These are phyloP conservation scores for Poeciliopsis occidentalis DNA, from an alignment of 2,113 vertebrate genomes.

Conservation along the genomic window DNA sequence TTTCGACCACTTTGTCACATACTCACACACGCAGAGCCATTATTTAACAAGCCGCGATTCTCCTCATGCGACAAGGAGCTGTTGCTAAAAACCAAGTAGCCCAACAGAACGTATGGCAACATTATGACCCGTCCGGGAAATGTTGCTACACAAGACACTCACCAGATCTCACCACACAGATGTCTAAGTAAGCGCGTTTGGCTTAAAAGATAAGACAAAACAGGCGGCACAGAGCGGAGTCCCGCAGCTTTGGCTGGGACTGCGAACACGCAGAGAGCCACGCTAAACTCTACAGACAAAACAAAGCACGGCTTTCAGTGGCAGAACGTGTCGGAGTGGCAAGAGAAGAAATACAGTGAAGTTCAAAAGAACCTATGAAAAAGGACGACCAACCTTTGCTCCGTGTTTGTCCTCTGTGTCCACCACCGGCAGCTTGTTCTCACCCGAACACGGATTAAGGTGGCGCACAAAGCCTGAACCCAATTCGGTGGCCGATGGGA, in stretches of 20 bases:
- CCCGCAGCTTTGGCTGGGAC: not conserved
- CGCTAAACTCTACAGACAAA: not conserved
- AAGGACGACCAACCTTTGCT: constrained; percentile 43
- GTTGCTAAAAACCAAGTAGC: constrained; percentile 31
- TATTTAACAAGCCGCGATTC: not conserved
- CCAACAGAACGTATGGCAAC: constrained; percentile 38
- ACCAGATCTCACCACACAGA: not conserved
- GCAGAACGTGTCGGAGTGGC: not conserved
- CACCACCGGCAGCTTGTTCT: constrained; percentile 4
- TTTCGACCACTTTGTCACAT: constrained; percentile 5
- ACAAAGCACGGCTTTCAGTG: not conserved
- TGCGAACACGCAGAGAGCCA: not conserved
- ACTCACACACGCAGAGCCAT: not conserved
- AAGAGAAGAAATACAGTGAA: not conserved
- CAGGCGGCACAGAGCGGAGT: not conserved
- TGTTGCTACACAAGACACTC: not conserved
- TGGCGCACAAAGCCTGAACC: constrained; percentile 4
- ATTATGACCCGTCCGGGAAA: not conserved
- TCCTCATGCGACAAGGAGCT: not conserved
- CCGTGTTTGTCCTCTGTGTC: constrained; percentile 49
- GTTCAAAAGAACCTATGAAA: not conserved
- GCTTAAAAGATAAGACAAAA: constrained; percentile 46
- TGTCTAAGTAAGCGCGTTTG: constrained; percentile 17
- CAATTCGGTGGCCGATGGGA: constrained; percentile 41
- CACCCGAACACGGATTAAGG: constrained; percentile 39